Conservation (phyloP, 2,113 vertebrate genomes). For the Sporophila hypoxantha region DNA sequence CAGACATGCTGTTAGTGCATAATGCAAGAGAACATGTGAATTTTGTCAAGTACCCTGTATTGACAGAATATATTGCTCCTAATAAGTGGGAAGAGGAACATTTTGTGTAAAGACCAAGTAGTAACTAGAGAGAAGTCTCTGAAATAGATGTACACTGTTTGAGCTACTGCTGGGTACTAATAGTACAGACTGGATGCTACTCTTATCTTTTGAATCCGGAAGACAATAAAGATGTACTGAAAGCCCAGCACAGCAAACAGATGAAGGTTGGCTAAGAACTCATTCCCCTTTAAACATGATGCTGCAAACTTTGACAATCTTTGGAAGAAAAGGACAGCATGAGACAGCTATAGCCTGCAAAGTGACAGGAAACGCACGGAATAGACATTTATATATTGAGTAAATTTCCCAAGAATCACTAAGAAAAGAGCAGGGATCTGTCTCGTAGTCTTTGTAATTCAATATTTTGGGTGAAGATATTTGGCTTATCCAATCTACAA, state of each 20-base stretch:
- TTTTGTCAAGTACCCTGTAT: neutral
- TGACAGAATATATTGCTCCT: neutral
- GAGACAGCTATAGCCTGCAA: neutral
- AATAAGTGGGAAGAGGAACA: neutral
- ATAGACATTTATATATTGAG: neutral
- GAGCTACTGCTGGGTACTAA: neutral
- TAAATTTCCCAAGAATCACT: neutral
- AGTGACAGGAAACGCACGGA: neutral
- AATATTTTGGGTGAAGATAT: neutral
- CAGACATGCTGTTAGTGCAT: neutral
- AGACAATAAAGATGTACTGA: neutral
- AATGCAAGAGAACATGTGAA: fast-evolving
- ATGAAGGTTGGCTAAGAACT: neutral
- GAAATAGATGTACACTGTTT: neutral
- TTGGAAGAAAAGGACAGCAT: neutral
- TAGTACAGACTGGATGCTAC: neutral
- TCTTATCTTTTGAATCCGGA: neutral
- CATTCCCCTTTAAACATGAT: neutral
- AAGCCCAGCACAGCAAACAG: neutral
- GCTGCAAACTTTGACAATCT: neutral
- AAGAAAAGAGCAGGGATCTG: neutral
- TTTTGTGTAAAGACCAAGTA: neutral
- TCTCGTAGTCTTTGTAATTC: neutral
- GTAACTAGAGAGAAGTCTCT: neutral
- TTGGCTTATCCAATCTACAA: neutral